phyloP scores from a whole-genome alignment of 2,797 vertebrate species.

The Chaunax sp. region DNA sequence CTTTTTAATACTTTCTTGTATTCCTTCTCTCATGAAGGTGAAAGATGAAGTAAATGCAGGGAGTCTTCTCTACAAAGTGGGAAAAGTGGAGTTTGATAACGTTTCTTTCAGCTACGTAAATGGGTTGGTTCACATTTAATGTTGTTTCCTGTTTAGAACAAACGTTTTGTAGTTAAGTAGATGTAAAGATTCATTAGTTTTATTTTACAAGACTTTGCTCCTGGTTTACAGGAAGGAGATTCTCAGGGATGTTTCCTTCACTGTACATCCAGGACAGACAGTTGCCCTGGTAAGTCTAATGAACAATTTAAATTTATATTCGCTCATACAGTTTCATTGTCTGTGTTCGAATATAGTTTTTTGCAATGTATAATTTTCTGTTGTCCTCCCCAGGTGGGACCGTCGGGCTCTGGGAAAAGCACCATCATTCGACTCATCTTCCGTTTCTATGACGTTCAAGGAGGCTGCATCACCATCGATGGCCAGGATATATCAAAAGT shows the following conservation, averaged over 20 bases:
- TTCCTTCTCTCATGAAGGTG: constrained; percentile 79
- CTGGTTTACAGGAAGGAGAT: constrained; percentile 87
- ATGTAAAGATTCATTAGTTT: background rate
- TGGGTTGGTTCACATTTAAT: constrained; percentile 81
- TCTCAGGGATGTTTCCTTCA: constrained; percentile 92
- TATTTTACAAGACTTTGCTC: background rate
- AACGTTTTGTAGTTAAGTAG: background rate
- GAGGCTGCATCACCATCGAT: constrained; percentile 91
- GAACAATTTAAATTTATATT: background rate
- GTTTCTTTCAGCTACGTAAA: constrained; percentile 91
- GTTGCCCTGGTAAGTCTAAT: constrained; percentile 89
- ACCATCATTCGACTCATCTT: constrained; percentile 94
- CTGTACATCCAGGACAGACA: constrained; percentile 92
- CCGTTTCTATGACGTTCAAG: constrained; percentile 92
- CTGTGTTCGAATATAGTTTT: background rate
- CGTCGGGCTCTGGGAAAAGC: constrained; percentile 94
- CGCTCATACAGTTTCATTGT: too few species aligned
- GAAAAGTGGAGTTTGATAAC: constrained; percentile 92
- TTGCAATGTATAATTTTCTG: background rate
- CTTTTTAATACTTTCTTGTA: rapidly evolving
- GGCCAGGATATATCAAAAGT: constrained; percentile 95
- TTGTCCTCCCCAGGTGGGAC: constrained; percentile 86
- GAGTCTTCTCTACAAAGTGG: constrained; percentile 81
- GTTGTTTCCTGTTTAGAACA: background rate
- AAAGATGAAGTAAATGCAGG: constrained; percentile 89